A percentile compares a stretch with the other conserved stretches of the same genome.
Conservation (phyloP, 2,113 vertebrate genomes). For the Melanostigma gelatinosum region DNA sequence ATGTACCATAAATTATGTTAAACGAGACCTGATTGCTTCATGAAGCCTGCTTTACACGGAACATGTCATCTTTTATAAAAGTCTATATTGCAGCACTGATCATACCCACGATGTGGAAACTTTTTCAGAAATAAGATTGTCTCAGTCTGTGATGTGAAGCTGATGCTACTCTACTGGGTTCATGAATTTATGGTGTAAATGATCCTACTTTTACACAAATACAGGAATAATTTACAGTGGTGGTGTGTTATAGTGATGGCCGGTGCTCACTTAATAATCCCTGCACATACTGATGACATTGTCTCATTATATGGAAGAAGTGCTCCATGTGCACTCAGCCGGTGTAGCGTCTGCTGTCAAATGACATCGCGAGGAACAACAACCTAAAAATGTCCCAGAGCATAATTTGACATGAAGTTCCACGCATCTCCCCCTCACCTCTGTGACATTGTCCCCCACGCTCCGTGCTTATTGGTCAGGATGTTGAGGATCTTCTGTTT, state of each 20-base stretch:
- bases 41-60: neutral
- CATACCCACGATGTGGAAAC: neutral
- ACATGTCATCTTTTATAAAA: neutral
- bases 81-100: neutral
- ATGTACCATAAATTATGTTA: neutral
- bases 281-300: neutral
- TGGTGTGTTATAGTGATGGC: neutral
- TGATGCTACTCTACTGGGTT: neutral
- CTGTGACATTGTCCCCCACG: constrained; percentile 97
- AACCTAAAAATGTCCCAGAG: constrained; percentile 6
- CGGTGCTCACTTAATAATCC: neutral
- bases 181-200: neutral
- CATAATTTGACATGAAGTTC: neutral
- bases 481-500: constrained; percentile 99
- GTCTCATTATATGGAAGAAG: neutral
- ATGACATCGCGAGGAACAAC: neutral
- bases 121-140: neutral
- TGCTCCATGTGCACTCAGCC: neutral
- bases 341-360: neutral
- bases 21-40: neutral
- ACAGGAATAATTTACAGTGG: neutral
- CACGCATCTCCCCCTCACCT: constrained; percentile 78
- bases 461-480: constrained; percentile 97
- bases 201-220: neutral
- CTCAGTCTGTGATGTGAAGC: neutral